A percentile compares a stretch with the other conserved stretches of the same genome.
Evolutionary conservation across 2,888 invertebrate genomes (phyloP).

Genomic region (Brachylomia viminalis): DNA sequence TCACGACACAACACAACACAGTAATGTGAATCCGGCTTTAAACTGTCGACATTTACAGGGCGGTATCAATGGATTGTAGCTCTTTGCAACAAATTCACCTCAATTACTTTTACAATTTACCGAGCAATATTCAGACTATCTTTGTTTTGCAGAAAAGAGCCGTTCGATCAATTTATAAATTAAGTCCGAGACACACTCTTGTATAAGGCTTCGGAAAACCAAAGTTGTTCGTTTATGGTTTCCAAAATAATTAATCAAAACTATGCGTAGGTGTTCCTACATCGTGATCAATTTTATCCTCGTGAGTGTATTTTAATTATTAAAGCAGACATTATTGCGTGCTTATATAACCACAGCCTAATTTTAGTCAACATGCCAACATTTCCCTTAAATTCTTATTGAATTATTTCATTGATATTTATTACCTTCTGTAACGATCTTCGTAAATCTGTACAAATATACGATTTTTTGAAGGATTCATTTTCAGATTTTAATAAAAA

Average conservation of each 20-base stretch:
- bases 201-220: neutral
- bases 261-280: neutral
- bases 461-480: neutral
- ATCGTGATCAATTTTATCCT: neutral
- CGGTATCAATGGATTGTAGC: neutral
- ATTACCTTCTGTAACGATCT: neutral
- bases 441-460: neutral
- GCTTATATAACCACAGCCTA: neutral
- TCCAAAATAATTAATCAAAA: neutral
- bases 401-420: neutral
- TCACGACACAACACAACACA: neutral
- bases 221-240: neutral
- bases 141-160: no score
- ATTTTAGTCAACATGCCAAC: neutral
- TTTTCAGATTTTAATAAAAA: neutral
- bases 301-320: neutral
- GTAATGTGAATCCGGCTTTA: neutral
- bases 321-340: neutral
- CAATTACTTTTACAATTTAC: neutral
- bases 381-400: neutral
- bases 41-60: neutral
- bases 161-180: no score
- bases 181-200: no score
- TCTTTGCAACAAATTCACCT: neutral
- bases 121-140: no score